A percentile compares a stretch with the other conserved stretches of the same genome.
Evolutionary conservation across 2,113 vertebrate genomes (phyloP).

Genomic region (Loxodonta africana): DNA sequence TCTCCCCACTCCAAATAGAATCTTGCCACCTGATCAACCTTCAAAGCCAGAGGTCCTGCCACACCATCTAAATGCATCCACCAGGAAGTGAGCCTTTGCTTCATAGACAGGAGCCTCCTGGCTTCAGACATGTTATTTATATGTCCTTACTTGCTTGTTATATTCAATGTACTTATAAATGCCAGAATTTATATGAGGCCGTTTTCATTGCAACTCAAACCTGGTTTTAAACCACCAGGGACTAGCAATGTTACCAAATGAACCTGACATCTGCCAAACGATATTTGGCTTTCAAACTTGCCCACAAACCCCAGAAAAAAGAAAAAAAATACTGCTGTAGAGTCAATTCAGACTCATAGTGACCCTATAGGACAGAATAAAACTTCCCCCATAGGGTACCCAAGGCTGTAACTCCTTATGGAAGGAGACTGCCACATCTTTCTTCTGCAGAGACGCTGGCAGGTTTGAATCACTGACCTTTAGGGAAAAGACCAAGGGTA

Average conservation of each 20-base stretch:
- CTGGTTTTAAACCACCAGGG: neutral
- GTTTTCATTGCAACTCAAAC: neutral
- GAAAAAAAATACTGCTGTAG: too few relatives aligned
- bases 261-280: neutral
- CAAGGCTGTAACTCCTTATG: too few relatives aligned
- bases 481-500: too few relatives aligned
- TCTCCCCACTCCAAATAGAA: neutral
- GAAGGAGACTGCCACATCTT: too few relatives aligned
- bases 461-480: too few relatives aligned
- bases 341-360: too few relatives aligned
- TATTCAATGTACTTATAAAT: too few relatives aligned
- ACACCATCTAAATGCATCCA: neutral
- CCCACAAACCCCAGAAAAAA: too few relatives aligned
- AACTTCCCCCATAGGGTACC: too few relatives aligned
- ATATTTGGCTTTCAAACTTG: neutral
- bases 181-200: neutral
- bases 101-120: neutral
- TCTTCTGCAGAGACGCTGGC: too few relatives aligned
- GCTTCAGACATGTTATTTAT: neutral
- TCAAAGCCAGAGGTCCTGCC: neutral
- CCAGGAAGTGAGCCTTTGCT: neutral
- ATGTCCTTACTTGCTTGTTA: neutral
- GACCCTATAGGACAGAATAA: too few relatives aligned
- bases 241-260: neutral
- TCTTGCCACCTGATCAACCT: neutral